Evolutionary conservation across 2,797 vertebrate genomes (phyloP).

Genomic region (Falco columbarius): DNA sequence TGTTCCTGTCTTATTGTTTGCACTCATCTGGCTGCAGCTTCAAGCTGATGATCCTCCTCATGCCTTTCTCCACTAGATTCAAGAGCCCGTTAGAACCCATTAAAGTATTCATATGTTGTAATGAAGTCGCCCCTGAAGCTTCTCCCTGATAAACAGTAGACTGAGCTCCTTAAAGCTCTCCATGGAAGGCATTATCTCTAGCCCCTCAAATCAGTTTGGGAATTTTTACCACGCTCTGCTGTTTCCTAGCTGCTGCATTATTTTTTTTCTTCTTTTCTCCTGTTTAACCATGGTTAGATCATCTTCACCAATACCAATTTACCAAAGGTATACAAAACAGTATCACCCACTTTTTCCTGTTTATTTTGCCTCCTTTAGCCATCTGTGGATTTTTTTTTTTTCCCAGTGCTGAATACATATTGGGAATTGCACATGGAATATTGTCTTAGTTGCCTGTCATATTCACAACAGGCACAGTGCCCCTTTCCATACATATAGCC

Average conservation of each 20-base stretch:
- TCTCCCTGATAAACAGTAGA: background rate
- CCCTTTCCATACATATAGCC: background rate
- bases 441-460: background rate
- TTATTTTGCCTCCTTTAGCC: background rate
- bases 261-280: background rate
- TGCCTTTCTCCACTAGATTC: background rate
- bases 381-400: background rate
- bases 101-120: background rate
- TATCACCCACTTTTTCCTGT: background rate
- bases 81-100: background rate
- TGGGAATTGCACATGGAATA: background rate
- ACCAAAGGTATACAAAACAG: background rate
- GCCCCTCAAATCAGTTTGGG: background rate
- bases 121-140: background rate
- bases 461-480: background rate
- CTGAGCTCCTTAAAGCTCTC: background rate
- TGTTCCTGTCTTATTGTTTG: background rate
- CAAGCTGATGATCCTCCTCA: background rate
- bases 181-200: background rate
- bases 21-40: background rate
- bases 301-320: background rate
- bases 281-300: background rate
- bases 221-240: background rate
- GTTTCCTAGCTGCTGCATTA: background rate
- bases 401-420: background rate